Conservation (phyloP, 2,888 invertebrate species). For the Azorinus chamasolen region DNA sequence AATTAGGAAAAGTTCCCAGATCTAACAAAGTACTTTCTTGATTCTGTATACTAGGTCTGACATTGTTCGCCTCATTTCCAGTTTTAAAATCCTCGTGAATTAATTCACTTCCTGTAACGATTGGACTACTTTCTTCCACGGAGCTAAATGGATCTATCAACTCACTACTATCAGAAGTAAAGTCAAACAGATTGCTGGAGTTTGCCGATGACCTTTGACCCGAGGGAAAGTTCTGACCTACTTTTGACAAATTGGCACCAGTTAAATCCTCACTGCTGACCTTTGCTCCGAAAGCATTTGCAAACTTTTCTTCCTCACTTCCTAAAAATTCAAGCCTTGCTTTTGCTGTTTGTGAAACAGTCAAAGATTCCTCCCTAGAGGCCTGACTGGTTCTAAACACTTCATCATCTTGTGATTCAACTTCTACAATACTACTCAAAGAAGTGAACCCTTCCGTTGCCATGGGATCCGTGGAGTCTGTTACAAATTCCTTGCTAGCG, state of each 20-base stretch:
- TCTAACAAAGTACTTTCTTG: too few relatives aligned
- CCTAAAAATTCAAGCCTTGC: background rate
- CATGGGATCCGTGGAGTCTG: conserved; percentile 43
- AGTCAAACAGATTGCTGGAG: conserved; percentile 53
- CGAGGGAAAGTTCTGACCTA: too few relatives aligned
- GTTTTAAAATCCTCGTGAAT: too few relatives aligned
- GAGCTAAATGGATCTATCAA: conserved; percentile 50
- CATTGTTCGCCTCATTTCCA: too few relatives aligned
- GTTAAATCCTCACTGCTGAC: too few relatives aligned
- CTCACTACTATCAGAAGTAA: conserved; percentile 49
- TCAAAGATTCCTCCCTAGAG: too few relatives aligned
- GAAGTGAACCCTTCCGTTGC: conserved; percentile 49
- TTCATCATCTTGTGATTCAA: background rate
- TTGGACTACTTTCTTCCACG: conserved; percentile 20
- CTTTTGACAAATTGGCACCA: too few relatives aligned
- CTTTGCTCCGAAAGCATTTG: too few relatives aligned
- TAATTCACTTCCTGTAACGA: too few relatives aligned
- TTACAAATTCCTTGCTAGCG: conserved; percentile 51
- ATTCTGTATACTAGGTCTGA: too few relatives aligned
- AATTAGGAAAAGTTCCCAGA: too few relatives aligned
- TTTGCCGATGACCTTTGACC: conserved; percentile 39
- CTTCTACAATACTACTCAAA: conserved; percentile 18
- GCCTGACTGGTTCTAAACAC: too few relatives aligned
- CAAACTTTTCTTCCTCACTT: background rate
- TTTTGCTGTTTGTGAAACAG: background rate